Percentiles rank a stretch among this genome's conserved stretches.
phyloP scores from a whole-genome alignment of 2,888 invertebrate species.

The Heliconius hortense region DNA sequence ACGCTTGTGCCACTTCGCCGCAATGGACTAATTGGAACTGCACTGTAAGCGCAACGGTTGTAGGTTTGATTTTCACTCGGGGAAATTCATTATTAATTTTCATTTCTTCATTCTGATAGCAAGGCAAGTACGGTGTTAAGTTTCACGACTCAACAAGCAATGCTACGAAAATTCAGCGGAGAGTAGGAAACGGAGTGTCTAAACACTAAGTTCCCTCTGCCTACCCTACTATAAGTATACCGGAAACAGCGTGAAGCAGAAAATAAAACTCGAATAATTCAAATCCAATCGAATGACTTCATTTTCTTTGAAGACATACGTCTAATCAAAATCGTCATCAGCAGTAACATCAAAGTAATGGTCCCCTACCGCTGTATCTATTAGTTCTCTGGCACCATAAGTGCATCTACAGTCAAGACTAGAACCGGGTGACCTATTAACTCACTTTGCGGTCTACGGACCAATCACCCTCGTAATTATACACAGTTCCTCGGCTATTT shows the following conservation, averaged over 20 bases:
- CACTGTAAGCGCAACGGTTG: too few relatives aligned
- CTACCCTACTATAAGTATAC: too few relatives aligned
- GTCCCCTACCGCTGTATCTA: neutral
- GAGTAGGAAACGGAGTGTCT: neutral
- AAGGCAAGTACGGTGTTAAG: too few relatives aligned
- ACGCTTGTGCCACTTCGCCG: too few relatives aligned
- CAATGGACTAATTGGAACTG: too few relatives aligned
- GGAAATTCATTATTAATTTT: too few relatives aligned
- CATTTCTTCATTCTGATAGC: too few relatives aligned
- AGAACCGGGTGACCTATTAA: slow-evolving; percentile 42
- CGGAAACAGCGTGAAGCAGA: neutral
- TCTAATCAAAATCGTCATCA: slow-evolving; percentile 3
- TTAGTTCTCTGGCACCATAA: slow-evolving; percentile 27
- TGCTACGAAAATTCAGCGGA: too few relatives aligned
- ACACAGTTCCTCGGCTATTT: slow-evolving; percentile 28
- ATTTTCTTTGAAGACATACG: neutral
- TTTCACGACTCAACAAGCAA: too few relatives aligned
- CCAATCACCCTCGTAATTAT: slow-evolving; percentile 35
- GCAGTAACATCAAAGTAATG: neutral
- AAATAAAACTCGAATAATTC: neutral
- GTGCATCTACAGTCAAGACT: slow-evolving; percentile 33
- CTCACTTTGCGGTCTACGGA: slow-evolving; percentile 37
- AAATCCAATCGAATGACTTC: neutral
- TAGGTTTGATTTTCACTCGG: too few relatives aligned
- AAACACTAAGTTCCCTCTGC: neutral